A percentile compares a stretch with the other conserved stretches of the same genome.
Conservation (phyloP, 2,797 vertebrate species). For the Hippoglossus hippoglossus region DNA sequence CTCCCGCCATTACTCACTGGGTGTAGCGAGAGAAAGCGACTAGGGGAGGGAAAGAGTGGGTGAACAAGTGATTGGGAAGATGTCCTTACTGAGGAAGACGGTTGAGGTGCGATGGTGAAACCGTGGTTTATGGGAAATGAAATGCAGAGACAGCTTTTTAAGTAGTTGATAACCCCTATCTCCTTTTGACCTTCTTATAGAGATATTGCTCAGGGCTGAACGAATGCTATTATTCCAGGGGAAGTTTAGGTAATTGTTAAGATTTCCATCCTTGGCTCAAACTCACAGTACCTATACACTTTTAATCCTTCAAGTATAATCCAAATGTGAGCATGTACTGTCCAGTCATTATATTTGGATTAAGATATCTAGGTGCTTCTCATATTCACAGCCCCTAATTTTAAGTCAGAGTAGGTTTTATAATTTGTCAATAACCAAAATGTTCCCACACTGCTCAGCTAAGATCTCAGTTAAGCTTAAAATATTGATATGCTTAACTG, state of each 20-base stretch:
- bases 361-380: conserved; percentile 11
- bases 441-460: neutral
- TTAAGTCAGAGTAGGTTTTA: conserved; percentile 5
- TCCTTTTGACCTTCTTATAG: conserved; percentile 52
- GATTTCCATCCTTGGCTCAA: neutral
- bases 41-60: conserved; percentile 43
- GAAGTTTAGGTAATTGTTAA: conserved; percentile 38
- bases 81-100: conserved; percentile 61
- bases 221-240: conserved; percentile 25
- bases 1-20: conserved; percentile 81
- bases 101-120: conserved; percentile 57
- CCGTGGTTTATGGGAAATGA: conserved; percentile 39
- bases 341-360: conserved; percentile 13
- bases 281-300: conserved; percentile 9
- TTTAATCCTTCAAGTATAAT: conserved; percentile 34
- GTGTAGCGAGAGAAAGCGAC: conserved; percentile 55
- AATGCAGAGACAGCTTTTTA: conserved; percentile 52
- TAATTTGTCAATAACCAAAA: too few species aligned
- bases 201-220: conserved; percentile 21
- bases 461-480: neutral
- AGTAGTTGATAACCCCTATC: conserved; percentile 51
- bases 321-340: conserved; percentile 15
- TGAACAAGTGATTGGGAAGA: conserved; percentile 71
- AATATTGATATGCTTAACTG: neutral
- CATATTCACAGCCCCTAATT: conserved; percentile 10